Conservation (phyloP, 2,797 vertebrate genomes). For the Squalus acanthias region DNA sequence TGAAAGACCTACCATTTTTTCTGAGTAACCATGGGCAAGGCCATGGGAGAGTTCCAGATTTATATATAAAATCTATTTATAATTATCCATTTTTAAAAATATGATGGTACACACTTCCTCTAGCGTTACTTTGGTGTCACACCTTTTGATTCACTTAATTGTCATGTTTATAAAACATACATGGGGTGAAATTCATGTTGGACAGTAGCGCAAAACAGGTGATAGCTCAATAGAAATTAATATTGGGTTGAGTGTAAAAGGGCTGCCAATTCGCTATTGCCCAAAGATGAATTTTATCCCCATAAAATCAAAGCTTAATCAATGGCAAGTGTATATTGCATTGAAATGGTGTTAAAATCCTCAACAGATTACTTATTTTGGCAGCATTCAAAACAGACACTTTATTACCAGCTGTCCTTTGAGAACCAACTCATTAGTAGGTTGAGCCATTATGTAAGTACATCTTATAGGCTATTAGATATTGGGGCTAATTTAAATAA, state of each 20-base stretch:
- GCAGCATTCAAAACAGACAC: too few species aligned
- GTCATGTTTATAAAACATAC: neutral
- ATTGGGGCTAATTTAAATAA: too few species aligned
- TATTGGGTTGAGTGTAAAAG: neutral
- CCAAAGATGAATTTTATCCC: neutral
- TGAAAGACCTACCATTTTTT: neutral
- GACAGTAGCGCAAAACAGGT: neutral
- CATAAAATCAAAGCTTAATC: neutral
- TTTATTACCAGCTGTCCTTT: too few species aligned
- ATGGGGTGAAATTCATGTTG: neutral
- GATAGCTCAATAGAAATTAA: neutral
- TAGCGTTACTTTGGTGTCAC: neutral
- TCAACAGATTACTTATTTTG: too few species aligned
- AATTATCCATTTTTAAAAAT: neutral
- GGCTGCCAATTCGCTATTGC: neutral
- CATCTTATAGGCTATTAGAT: too few species aligned
- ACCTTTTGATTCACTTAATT: neutral
- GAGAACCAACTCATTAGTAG: too few species aligned
- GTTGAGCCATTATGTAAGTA: too few species aligned
- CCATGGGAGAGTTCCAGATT: neutral
- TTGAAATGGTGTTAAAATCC: too few species aligned
- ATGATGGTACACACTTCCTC: neutral
- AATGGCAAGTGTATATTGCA: neutral
- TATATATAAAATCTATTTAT: neutral
- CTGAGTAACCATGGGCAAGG: neutral